A percentile compares a stretch with the other conserved stretches of the same genome.
Conservation (phyloP, 2,888 invertebrate genomes). For the Bursaphelenchus okinawaensis region DNA sequence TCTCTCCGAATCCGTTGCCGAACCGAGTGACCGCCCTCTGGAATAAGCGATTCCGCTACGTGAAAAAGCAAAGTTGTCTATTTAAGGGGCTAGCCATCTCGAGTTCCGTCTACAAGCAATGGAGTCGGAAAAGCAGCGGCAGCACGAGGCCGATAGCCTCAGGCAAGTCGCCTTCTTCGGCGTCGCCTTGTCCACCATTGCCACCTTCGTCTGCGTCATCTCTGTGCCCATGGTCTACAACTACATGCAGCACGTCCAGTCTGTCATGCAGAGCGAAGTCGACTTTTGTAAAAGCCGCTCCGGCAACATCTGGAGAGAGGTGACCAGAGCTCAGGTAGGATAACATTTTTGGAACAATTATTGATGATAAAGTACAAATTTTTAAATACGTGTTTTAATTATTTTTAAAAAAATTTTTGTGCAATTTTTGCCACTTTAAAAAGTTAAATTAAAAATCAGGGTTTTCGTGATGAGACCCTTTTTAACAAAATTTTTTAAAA, state of each 20-base stretch:
- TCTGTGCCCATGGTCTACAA: slow-evolving; percentile 52
- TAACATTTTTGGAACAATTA: too few relatives aligned
- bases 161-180: slow-evolving; percentile 51
- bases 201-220: slow-evolving; percentile 49
- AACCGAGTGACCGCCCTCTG: background rate
- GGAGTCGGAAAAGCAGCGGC: slow-evolving; percentile 1
- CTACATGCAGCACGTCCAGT: slow-evolving; percentile 41
- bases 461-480: too few relatives aligned
- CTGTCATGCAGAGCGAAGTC: slow-evolving; percentile 34
- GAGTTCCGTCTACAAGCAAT: background rate
- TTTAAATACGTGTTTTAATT: too few relatives aligned
- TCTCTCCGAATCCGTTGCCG: too few relatives aligned
- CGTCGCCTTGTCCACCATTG: slow-evolving; percentile 47
- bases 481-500: too few relatives aligned
- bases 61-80: background rate
- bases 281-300: slow-evolving; percentile 52
- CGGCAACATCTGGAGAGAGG: slow-evolving; percentile 49
- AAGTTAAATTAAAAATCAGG: too few relatives aligned
- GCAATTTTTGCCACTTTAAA: too few relatives aligned
- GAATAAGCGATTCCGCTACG: background rate
- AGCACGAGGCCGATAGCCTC: slow-evolving; percentile 36
- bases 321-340: slow-evolving; percentile 49
- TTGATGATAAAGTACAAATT: too few relatives aligned
- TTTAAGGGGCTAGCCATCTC: slow-evolving; percentile 1
- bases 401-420: too few relatives aligned